Conservation (phyloP, 92 coral and sea anemone species). For the Isaurus tuberculatus region DNA sequence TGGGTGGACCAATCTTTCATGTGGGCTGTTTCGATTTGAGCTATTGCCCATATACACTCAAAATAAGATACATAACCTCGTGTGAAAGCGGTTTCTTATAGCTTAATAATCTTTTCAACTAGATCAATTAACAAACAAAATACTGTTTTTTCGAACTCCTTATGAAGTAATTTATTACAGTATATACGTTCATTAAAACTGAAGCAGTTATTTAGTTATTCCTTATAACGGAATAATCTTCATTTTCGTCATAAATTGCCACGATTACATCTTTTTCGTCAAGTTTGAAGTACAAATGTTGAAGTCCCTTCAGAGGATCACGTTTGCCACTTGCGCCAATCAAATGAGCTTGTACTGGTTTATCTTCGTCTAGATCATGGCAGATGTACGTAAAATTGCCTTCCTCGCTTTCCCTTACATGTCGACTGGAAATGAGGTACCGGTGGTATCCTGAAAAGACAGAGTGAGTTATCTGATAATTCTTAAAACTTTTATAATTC, state of each 20-base stretch:
- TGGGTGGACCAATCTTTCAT: no score
- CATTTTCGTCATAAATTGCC: slow-evolving; percentile 43
- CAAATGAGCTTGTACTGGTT: slow-evolving; percentile 34
- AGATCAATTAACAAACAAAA: no score
- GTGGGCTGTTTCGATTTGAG: no score
- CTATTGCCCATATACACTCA: no score
- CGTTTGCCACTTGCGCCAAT: slow-evolving; percentile 20
- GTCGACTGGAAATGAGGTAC: slow-evolving; percentile 41
- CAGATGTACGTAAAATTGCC: slow-evolving; percentile 40
- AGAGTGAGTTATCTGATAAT: background rate
- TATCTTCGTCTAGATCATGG: slow-evolving; percentile 27
- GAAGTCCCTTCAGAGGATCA: slow-evolving; percentile 39
- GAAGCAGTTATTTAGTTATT: background rate
- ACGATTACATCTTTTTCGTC: slow-evolving; percentile 13
- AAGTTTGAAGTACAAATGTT: slow-evolving; percentile 35
- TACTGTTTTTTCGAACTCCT: no score
- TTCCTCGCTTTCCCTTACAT: slow-evolving; percentile 34
- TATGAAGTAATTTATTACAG: no score
- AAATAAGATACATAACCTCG: no score
- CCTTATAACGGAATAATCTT: slow-evolving; percentile 28
- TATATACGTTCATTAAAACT: background rate
- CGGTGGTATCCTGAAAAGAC: slow-evolving; percentile 15
- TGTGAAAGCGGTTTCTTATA: no score
- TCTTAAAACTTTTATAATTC: no score
- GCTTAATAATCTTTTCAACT: no score